Evolutionary conservation across 2,113 vertebrate species (phyloP).

Genomic region (Chloropsis hardwickii): DNA sequence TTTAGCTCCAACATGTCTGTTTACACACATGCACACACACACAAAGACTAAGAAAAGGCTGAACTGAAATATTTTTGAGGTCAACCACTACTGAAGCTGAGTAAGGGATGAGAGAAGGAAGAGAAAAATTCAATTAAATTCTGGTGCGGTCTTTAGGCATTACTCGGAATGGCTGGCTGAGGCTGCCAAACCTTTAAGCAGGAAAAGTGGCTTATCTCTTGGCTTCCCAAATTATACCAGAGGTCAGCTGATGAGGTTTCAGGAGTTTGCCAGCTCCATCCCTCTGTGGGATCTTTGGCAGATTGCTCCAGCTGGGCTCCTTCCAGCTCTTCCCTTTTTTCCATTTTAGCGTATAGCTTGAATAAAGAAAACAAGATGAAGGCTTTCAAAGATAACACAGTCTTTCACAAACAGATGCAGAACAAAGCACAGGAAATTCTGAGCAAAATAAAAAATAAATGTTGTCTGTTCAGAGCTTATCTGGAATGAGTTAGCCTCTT

Average conservation of each 20-base stretch:
- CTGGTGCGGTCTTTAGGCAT: neutral
- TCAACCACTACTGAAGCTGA: neutral
- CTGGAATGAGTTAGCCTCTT: conserved; percentile 53
- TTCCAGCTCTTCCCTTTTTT: conserved; percentile 60
- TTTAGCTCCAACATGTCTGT: neutral
- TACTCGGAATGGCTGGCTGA: neutral
- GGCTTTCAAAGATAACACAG: conserved; percentile 19
- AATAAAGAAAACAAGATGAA: conserved; percentile 57
- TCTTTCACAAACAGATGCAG: conserved; percentile 52
- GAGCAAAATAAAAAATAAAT: conserved; percentile 47
- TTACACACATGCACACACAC: neutral
- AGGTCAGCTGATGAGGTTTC: conserved; percentile 34
- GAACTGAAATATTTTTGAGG: neutral
- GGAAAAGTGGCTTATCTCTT: conserved; percentile 13
- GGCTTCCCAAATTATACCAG: neutral
- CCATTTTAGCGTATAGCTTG: conserved; percentile 9
- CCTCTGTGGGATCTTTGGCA: conserved; percentile 36
- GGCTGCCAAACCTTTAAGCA: neutral
- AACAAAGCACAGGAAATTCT: conserved; percentile 67
- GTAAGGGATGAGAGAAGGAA: neutral
- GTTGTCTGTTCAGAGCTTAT: conserved; percentile 44
- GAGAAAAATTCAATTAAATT: neutral
- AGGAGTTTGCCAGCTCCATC: conserved; percentile 45
- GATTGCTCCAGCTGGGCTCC: conserved; percentile 59
- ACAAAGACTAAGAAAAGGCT: neutral